Percentiles rank a stretch among this genome's conserved stretches.
Evolutionary conservation across 2,888 invertebrate species (phyloP).

Genomic region (Lasius fuliginosus): DNA sequence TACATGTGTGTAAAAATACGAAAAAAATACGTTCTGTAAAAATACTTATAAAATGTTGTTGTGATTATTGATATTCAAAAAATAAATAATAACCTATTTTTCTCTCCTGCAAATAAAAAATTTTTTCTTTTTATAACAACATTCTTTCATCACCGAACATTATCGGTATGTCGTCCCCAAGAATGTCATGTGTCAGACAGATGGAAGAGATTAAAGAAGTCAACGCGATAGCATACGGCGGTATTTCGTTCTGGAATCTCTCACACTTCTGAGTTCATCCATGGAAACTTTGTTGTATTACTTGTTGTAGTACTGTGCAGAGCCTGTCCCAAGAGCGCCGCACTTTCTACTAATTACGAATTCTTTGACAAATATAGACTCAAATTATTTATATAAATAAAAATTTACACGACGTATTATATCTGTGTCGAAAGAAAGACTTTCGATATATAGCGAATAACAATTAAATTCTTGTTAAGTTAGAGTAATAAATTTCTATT

Average conservation of each 20-base stretch:
- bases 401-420: constrained; percentile 10
- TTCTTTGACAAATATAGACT: constrained; percentile 32
- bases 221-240: neutral
- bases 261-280: constrained; percentile 28
- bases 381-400: neutral
- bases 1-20: neutral
- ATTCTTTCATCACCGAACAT: neutral
- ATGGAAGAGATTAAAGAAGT: constrained; percentile 20
- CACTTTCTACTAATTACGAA: constrained; percentile 32
- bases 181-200: constrained; percentile 9
- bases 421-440: neutral
- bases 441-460: constrained; percentile 1
- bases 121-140: constrained; percentile 5
- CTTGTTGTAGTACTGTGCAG: constrained; percentile 34
- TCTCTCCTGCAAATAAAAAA: neutral
- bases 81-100: neutral
- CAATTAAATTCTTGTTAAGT: constrained; percentile 33
- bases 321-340: neutral
- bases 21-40: neutral
- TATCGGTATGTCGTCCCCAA: constrained; percentile 9
- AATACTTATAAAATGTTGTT: neutral
- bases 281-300: constrained; percentile 59
- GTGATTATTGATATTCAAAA: neutral
- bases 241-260: constrained; percentile 39
- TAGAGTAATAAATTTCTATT: constrained; percentile 30